Evolutionary conservation across 2,797 vertebrate species (phyloP).

Genomic region (Anguilla pacifica): DNA sequence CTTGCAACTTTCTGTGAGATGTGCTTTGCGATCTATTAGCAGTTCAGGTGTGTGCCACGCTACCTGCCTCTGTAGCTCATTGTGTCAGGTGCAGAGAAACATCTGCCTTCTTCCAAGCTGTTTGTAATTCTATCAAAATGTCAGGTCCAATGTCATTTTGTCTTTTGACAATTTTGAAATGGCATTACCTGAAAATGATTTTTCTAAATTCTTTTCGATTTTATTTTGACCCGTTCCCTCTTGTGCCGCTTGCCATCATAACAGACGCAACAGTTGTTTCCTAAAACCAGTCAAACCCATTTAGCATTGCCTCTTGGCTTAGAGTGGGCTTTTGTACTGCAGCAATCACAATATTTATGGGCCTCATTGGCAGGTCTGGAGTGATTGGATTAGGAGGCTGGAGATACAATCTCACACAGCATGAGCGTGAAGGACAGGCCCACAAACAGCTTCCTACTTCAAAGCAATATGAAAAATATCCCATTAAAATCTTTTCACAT

Average conservation of each 20-base stretch:
- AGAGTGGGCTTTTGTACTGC: neutral
- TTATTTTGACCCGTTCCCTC: neutral
- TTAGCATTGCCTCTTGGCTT: neutral
- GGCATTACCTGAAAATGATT: neutral
- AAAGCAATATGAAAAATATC: slow-evolving; percentile 33
- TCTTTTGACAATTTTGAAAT: neutral
- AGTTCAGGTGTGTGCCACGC: neutral
- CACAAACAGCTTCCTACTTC: slow-evolving; percentile 33
- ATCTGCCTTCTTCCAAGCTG: neutral
- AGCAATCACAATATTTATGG: slow-evolving; percentile 16
- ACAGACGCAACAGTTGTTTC: neutral
- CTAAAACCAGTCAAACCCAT: neutral
- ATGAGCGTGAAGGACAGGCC: neutral
- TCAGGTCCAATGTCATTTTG: neutral
- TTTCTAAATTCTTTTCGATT: neutral
- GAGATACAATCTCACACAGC: slow-evolving; percentile 11
- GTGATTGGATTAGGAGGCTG: neutral
- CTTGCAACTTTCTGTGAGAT: neutral
- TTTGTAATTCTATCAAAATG: neutral
- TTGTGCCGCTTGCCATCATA: neutral
- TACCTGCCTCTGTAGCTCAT: neutral
- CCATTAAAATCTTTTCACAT: slow-evolving; percentile 39
- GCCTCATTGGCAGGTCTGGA: neutral
- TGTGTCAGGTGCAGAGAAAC: neutral
- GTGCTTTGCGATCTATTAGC: neutral